A percentile compares a stretch with the other conserved stretches of the same genome.
Conservation (phyloP, 1,140 invertebrate species). For the Colletes gigas region DNA sequence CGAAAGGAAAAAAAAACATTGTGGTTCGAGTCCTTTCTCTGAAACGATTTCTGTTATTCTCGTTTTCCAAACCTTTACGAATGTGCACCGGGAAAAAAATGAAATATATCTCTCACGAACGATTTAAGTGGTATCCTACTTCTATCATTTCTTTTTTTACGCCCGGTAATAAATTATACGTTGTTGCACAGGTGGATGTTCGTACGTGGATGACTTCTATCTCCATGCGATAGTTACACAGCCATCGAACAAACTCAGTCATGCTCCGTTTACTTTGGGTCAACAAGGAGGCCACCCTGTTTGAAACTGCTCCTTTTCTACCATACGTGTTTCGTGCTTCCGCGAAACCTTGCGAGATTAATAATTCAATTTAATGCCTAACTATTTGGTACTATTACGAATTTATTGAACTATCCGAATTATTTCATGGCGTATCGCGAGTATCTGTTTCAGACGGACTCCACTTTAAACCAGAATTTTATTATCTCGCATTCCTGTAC, state of each 20-base stretch:
- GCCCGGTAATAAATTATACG: not conserved
- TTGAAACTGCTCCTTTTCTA: slow-evolving; percentile 32
- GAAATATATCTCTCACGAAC: not conserved
- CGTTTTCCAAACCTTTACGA: too few relatives aligned
- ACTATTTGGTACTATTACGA: not conserved
- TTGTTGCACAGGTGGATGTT: not conserved
- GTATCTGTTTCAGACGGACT: not conserved
- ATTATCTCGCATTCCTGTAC: too few relatives aligned
- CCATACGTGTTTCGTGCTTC: not conserved
- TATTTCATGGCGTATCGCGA: too few relatives aligned
- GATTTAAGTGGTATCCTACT: slow-evolving; percentile 2
- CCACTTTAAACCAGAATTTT: too few relatives aligned
- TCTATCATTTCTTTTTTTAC: slow-evolving; percentile 26
- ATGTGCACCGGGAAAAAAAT: not conserved
- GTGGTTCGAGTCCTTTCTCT: too few relatives aligned
- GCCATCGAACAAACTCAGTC: slow-evolving; percentile 65
- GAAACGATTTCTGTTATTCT: too few relatives aligned
- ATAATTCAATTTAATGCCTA: not conserved
- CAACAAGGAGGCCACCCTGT: slow-evolving; percentile 55
- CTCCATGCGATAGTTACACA: slow-evolving; percentile 59
- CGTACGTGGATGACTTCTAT: slow-evolving; percentile 38
- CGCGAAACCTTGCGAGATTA: not conserved
- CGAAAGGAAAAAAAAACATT: too few relatives aligned
- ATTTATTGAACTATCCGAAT: too few relatives aligned
- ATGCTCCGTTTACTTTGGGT: slow-evolving; percentile 72